Evolutionary conservation across 2,113 vertebrate species (phyloP).

Genomic region (Edolisoma coerulescens): DNA sequence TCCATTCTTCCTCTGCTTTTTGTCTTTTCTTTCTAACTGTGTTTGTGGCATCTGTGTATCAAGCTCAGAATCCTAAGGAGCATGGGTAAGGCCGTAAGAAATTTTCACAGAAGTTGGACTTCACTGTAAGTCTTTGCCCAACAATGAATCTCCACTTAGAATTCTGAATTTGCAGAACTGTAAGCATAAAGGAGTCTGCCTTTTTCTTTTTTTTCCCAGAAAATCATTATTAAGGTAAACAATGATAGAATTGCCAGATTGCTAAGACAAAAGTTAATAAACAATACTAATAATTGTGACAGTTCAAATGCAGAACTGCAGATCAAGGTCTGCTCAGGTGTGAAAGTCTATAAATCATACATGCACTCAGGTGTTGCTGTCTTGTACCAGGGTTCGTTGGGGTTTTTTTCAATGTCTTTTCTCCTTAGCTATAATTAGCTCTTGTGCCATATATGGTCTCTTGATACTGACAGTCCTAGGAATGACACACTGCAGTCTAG

Average conservation of each 20-base stretch:
- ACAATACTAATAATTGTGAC: not conserved
- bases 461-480: not conserved
- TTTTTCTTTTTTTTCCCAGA: not conserved
- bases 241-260: not conserved
- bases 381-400: not conserved
- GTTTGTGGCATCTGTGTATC: not conserved
- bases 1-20: not conserved
- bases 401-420: not conserved
- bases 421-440: not conserved
- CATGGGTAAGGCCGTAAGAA: not conserved
- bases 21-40: not conserved
- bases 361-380: not conserved
- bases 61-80: not conserved
- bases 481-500: not conserved
- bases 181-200: not conserved
- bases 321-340: not conserved
- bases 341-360: not conserved
- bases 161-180: not conserved
- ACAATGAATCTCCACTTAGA: not conserved
- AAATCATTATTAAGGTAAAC: not conserved
- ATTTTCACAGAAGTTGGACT: not conserved
- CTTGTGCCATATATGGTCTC: not conserved
- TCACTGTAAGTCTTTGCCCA: not conserved
- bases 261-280: not conserved
- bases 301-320: not conserved